These are phyloP conservation scores for Girardinichthys multiradiatus DNA, from an alignment of 2,113 vertebrate genomes.

Conservation along the genomic window DNA sequence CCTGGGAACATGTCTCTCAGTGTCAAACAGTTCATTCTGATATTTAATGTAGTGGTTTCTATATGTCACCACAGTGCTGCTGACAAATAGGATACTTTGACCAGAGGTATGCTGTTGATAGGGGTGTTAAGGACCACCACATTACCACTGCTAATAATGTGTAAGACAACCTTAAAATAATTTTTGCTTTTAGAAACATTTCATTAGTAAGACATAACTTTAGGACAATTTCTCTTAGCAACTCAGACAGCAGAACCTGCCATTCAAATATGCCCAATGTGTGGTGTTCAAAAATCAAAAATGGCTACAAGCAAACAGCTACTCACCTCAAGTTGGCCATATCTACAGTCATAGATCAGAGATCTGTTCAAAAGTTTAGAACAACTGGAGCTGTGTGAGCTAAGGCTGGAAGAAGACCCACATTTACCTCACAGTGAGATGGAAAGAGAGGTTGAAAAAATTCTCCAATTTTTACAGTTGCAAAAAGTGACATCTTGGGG, in stretches of 20 bases:
- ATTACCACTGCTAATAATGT: not conserved
- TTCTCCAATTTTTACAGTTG: not conserved
- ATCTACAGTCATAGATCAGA: not conserved
- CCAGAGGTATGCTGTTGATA: not conserved
- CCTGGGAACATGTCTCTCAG: constrained; percentile 5
- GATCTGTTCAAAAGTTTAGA: not conserved
- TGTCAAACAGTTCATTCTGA: constrained; percentile 7
- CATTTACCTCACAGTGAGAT: not conserved
- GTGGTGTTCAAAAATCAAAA: not conserved
- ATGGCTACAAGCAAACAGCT: not conserved
- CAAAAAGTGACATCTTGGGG: not conserved
- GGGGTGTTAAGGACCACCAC: not conserved
- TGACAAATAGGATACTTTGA: not conserved
- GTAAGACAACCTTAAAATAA: not conserved
- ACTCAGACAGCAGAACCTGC: too few relatives aligned
- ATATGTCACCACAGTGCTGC: not conserved
- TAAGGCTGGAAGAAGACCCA: not conserved
- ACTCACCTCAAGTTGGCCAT: not conserved
- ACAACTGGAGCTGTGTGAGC: too few relatives aligned
- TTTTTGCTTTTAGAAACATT: not conserved
- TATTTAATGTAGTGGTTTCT: not conserved
- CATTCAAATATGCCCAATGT: too few relatives aligned
- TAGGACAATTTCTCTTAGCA: too few relatives aligned
- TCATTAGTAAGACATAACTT: too few relatives aligned
- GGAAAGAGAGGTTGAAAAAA: not conserved